Evolutionary conservation across 2,888 invertebrate species (phyloP).

Genomic region (Pilophorus perplexus): DNA sequence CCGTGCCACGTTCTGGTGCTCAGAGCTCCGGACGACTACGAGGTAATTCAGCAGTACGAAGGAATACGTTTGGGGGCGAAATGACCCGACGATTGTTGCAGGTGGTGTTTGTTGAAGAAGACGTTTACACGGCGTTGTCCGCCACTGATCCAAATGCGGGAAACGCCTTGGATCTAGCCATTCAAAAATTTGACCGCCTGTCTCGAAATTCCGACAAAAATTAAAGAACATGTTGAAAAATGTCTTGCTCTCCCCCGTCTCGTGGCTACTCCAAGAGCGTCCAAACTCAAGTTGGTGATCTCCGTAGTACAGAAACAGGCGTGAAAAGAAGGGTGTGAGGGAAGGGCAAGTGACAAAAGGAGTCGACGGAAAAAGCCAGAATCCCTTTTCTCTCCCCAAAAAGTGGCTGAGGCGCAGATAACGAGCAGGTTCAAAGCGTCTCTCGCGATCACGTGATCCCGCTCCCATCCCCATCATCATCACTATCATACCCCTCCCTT

Average conservation of each 20-base stretch:
- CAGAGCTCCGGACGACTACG: neutral
- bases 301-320: no score
- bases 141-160: neutral
- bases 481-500: neutral
- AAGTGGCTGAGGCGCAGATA: no score
- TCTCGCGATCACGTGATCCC: slow-evolving; percentile 13
- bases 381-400: neutral
- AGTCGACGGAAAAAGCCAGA: no score
- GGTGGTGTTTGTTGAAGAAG: neutral
- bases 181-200: neutral
- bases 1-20: neutral
- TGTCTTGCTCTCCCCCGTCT: no score
- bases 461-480: neutral
- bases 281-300: no score
- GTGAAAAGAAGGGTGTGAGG: no score
- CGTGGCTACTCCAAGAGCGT: no score
- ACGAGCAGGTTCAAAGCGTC: slow-evolving; percentile 12
- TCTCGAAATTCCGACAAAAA: neutral
- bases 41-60: no score
- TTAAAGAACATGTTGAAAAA: neutral
- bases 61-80: no score
- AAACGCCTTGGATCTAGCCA: slow-evolving; percentile 4
- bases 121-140: neutral
- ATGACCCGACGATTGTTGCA: no score
- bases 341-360: no score